Evolutionary conservation across 1,140 invertebrate species (phyloP).

Genomic region (Ostrea denselamellosa): DNA sequence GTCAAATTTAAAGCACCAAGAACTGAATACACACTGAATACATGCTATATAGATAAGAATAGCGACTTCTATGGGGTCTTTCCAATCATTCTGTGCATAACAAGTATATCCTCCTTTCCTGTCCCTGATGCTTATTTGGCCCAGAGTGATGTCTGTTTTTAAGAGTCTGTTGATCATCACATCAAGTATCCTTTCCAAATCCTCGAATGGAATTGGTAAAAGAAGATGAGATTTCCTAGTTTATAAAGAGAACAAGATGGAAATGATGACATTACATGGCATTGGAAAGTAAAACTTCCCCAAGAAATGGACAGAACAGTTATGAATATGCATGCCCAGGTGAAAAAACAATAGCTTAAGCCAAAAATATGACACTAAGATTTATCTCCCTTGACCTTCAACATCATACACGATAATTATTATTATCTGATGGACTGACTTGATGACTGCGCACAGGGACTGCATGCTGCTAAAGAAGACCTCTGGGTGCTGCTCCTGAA

Average conservation of each 20-base stretch:
- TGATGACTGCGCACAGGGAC: slow-evolving; percentile 39
- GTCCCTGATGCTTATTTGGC: background rate
- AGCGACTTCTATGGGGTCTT: background rate
- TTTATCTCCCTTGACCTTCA: background rate
- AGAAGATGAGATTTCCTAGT: slow-evolving; percentile 42
- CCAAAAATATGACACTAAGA: background rate
- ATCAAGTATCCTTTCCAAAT: background rate
- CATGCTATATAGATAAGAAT: background rate
- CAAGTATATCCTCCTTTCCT: background rate
- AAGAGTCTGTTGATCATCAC: slow-evolving; percentile 35
- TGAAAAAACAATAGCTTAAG: too few relatives aligned
- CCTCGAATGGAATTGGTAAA: slow-evolving; percentile 44
- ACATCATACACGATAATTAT: too few relatives aligned
- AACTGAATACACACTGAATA: background rate
- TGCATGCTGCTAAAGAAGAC: slow-evolving; percentile 42
- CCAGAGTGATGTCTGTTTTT: background rate
- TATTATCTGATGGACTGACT: slow-evolving; percentile 1
- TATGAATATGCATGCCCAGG: too few relatives aligned
- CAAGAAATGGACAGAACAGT: too few relatives aligned
- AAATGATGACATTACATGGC: too few relatives aligned
- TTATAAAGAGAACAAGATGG: background rate
- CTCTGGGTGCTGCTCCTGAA: slow-evolving; percentile 47
- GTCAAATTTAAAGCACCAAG: background rate
- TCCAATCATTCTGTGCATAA: too few relatives aligned
- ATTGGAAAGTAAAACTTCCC: too few relatives aligned